Evolutionary conservation across 1,140 invertebrate species (phyloP), one percentile per base, ranked within the genome.

Genomic region (Aphis gossypii): DNA sequence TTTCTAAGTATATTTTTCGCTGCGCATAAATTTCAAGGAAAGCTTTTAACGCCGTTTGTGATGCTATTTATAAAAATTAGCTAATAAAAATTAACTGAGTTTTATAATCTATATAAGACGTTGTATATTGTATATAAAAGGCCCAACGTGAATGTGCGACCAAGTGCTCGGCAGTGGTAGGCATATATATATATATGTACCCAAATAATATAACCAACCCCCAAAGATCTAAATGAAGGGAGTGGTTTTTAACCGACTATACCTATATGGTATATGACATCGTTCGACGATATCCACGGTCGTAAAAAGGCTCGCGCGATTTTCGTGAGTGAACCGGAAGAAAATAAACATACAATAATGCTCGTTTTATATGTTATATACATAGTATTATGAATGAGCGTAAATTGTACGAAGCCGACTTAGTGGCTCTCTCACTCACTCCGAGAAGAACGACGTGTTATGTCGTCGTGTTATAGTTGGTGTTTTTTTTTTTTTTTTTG

Each of bases 401-500:
- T 83, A 83, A 38, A 38, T 38, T 23, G 20, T 83, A n/a, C 35
- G 5, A 83, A 21, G 35, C 21, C 35, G 76, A 83, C 20, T 83
- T 38, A 83, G 76, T 38, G 35, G 35, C 18, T 7, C 76, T 35
- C 76, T 38, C 76, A 30, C 76, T 20, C 20, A 6, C n/a, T 35
- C 35, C 8, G 76, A 83, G 35, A 38, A 38, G 23, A 11, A 41
- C n/a, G 21, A 41, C 25, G 84, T 30, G 84, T 84, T 8, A 3
- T 4, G 35, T 14, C 20, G 21, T 83, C 23, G 83, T 44, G 41
- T 84, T 44, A 83, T 83, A 60, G 30, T 76, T 68, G 14, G 60
- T 68, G 30, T 30, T n/a, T n/a, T 68, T 68, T 68, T 76, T 68
- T 68, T 76, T 76, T 76, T 76, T 76, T 76, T 76, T n/a, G 60